These are phyloP conservation scores for Siphlonurus alternatus DNA, from an alignment of 2,888 invertebrate species.

Conservation along the genomic window DNA sequence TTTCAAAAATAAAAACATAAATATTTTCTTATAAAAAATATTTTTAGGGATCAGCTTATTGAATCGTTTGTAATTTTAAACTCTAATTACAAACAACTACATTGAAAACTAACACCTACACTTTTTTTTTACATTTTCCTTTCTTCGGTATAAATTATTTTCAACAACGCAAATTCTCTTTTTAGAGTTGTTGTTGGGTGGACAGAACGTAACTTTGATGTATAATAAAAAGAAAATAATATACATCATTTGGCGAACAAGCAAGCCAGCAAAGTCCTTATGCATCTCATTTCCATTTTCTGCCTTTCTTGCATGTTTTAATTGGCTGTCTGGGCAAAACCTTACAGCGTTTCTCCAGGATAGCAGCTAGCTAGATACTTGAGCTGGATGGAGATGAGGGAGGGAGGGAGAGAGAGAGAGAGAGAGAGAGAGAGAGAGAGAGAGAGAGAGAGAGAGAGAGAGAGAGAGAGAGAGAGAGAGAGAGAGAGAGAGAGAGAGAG, in stretches of 20 bases:
- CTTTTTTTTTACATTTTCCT: no score
- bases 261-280: neutral
- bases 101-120: no score
- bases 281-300: constrained; percentile 1
- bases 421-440: neutral
- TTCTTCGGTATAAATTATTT: no score
- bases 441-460: neutral
- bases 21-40: no score
- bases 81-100: no score
- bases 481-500: neutral
- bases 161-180: no score
- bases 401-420: neutral
- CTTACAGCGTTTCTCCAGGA: neutral
- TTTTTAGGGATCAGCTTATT: no score
- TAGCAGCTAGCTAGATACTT: neutral
- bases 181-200: no score
- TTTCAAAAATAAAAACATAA: no score
- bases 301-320: neutral
- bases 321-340: neutral
- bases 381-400: no score
- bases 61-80: no score
- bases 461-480: neutral
- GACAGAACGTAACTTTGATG: no score
- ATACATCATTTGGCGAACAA: neutral
- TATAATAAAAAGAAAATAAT: neutral